Evolutionary conservation across 2,113 vertebrate species (phyloP).

Genomic region (Vidua macroura): DNA sequence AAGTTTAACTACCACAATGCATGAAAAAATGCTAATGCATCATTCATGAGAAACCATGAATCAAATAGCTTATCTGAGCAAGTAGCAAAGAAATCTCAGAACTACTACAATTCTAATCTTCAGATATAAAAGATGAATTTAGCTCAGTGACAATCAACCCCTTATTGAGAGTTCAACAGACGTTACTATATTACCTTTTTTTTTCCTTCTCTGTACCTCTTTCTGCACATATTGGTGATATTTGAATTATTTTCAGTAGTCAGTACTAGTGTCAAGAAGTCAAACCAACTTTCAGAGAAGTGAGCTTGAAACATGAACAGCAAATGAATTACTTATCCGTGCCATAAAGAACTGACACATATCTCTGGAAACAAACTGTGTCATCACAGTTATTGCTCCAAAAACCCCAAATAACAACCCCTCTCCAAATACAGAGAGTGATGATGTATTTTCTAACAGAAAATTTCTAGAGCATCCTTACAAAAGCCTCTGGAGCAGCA

Average conservation of each 20-base stretch:
- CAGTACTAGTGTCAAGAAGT: neutral
- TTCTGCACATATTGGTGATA: neutral
- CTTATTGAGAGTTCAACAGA: neutral
- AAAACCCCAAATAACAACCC: accelerated
- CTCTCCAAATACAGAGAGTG: neutral
- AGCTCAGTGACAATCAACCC: neutral
- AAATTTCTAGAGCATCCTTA: neutral
- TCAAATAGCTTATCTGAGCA: neutral
- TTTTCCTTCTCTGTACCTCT: neutral
- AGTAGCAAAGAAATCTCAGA: neutral
- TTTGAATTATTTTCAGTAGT: neutral
- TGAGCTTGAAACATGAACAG: neutral
- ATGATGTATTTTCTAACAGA: neutral
- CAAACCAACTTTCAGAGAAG: neutral
- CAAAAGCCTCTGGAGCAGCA: neutral
- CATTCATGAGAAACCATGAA: neutral
- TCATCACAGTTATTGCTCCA: neutral
- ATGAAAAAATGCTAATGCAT: neutral
- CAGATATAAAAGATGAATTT: neutral
- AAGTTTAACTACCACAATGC: neutral
- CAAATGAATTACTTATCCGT: neutral
- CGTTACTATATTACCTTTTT: neutral
- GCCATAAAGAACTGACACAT: neutral
- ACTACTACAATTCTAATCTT: neutral
- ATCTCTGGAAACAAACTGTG: neutral